phyloP scores from a whole-genome alignment of 2,113 vertebrate species.

The Oceanites oceanicus region DNA sequence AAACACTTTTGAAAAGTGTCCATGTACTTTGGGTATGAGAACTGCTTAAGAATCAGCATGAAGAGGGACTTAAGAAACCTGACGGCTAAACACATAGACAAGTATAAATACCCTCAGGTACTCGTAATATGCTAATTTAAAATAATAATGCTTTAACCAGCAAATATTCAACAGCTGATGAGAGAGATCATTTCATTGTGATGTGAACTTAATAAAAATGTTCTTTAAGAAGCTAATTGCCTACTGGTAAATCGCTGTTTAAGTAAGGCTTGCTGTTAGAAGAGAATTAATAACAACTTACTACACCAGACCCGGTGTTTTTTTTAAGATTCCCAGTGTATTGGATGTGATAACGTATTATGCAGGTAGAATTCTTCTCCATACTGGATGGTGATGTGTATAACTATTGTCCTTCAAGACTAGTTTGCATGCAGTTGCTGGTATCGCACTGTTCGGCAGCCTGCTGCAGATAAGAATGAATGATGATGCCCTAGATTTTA shows the following conservation, averaged over 20 bases:
- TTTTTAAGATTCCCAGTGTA: conserved; percentile 34
- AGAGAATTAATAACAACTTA: conserved; percentile 38
- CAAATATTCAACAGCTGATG: conserved; percentile 51
- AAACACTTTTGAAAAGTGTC: neutral
- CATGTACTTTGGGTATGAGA: neutral
- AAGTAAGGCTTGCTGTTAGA: conserved; percentile 66
- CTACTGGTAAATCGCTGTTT: conserved; percentile 70
- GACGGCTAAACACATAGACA: neutral
- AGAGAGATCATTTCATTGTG: conserved; percentile 64
- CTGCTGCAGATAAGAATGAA: conserved; percentile 80
- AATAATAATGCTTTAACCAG: conserved; percentile 61
- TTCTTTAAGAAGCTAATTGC: conserved; percentile 74
- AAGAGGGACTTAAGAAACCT: neutral
- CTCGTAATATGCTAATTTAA: conserved; percentile 47
- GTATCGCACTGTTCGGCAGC: conserved; percentile 67
- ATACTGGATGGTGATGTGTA: conserved; percentile 38
- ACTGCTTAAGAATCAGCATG: neutral
- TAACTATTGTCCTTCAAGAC: conserved; percentile 71
- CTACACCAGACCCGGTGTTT: conserved; percentile 5
- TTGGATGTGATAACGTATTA: conserved; percentile 22
- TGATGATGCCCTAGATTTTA: conserved; percentile 83
- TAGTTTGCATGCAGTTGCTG: conserved; percentile 65
- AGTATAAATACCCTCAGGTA: conserved; percentile 23
- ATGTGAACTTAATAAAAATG: conserved; percentile 67
- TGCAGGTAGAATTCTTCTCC: conserved; percentile 60